Evolutionary conservation across 2,113 vertebrate genomes (phyloP).

Genomic region (Varanus salvator): DNA sequence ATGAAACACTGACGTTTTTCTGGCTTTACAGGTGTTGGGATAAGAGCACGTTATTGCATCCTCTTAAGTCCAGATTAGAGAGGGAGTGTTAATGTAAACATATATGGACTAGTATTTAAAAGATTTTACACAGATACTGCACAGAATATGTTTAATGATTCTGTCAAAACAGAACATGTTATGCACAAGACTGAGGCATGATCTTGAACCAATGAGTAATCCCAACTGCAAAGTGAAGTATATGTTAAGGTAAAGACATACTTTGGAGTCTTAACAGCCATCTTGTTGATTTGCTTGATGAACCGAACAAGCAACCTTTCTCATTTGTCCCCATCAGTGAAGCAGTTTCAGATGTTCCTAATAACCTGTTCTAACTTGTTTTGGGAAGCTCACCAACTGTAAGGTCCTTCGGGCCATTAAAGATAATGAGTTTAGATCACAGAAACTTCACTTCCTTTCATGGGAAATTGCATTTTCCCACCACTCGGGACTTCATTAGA

Average conservation of each 20-base stretch:
- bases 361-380: constrained; percentile 17
- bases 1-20: neutral
- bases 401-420: neutral
- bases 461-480: neutral
- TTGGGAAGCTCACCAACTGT: neutral
- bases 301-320: neutral
- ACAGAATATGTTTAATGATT: neutral
- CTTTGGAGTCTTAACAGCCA: neutral
- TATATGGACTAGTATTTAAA: neutral
- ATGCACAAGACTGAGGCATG: neutral
- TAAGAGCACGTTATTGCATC: too few species aligned
- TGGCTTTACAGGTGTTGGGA: too few species aligned
- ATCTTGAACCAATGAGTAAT: neutral
- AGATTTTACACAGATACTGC: neutral
- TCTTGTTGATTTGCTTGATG: neutral
- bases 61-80: neutral
- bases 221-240: neutral
- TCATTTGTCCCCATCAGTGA: neutral
- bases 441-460: neutral
- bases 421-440: neutral
- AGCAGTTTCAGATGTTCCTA: neutral
- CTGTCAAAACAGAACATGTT: neutral
- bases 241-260: neutral
- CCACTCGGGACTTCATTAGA: neutral
- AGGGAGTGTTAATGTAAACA: neutral